Evolutionary conservation across 2,888 invertebrate genomes (phyloP).

Genomic region (Sarcophaga rosellei): DNA sequence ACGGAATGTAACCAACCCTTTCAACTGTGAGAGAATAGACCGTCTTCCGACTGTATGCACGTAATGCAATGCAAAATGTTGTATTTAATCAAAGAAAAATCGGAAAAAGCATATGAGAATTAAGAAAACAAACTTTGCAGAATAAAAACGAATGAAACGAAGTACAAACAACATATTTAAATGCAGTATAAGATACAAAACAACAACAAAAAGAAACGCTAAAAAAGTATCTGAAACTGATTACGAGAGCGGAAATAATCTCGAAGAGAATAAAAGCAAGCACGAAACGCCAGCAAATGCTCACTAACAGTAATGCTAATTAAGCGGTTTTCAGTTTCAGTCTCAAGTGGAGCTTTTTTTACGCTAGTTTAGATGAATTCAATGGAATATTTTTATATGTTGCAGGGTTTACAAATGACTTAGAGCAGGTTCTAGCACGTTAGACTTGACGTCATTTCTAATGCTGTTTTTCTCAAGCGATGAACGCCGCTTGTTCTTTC

Average conservation of each 20-base stretch:
- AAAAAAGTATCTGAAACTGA: constrained; percentile 4
- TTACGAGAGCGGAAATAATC: neutral
- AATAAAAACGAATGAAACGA: neutral
- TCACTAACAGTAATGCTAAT: constrained; percentile 14
- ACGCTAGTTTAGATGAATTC: no score
- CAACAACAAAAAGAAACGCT: neutral
- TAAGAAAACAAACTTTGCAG: constrained; percentile 9
- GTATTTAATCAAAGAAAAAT: constrained; percentile 33
- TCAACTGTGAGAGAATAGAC: constrained; percentile 70
- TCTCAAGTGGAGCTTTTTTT: no score
- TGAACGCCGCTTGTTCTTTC: no score
- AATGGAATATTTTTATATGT: no score
- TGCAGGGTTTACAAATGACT: no score
- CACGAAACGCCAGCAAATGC: neutral
- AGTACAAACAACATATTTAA: neutral
- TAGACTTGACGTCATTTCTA: no score
- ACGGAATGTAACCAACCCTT: constrained; percentile 71
- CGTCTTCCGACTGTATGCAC: constrained; percentile 54
- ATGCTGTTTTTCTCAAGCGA: no score
- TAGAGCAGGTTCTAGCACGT: no score
- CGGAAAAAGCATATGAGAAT: constrained; percentile 55
- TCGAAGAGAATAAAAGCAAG: constrained; percentile 1
- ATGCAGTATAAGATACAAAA: constrained; percentile 13
- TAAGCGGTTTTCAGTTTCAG: neutral
- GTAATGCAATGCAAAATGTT: neutral